Base-by-base conservation (phyloP, 2,888 invertebrate genomes). In the Amaurobius ferox region DNA sequence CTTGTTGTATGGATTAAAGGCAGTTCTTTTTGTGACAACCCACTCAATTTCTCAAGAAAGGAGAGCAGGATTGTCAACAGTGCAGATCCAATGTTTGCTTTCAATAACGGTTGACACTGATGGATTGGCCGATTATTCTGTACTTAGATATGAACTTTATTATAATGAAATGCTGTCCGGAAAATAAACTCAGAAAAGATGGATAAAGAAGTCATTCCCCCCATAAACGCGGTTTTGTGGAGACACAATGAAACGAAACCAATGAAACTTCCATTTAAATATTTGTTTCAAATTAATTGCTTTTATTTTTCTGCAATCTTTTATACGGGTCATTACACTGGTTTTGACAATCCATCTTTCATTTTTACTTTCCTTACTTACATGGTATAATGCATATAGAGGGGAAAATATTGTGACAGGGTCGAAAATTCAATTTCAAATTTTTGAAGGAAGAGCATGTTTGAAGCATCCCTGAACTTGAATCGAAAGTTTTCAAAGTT, bases 111-210 rank as follows among this genome's bases (percentile, higher is more conserved):
- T 55, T 55, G 55, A 55, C 55, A 55, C 11, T 55, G 55, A 55
- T 55, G 19, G 55, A 55, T 55, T 23, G 55, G 5, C 23, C 55
- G 55, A 55, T 55, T 55, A 55, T 55, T 3, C 55, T 55, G 23
- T 55, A 23, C 55, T 55, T 55, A 55, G 55, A 55, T 23, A 55
- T 55, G 55, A 55, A 55, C 55, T 55, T 55, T 55, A 55, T 55
- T 55, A 55, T 55, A 55, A 55, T 55, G 55, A 23, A 55, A 55
- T 55, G 23, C 23, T 55, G 55, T 55, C 23, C 55, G 23, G 9
- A 16, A 55, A 55, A 55, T 55, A 23, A 55, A 3, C 55, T 1
- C 55, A 23, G 23, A 55, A 23, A 55, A 55, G 55, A 55, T 55
- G 19, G 55, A 55, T 55, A 55, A 55, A 55, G 55, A 55, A 55